Evolutionary conservation across 2,113 vertebrate species (phyloP).

Genomic region (Phylloscopus trochilus): DNA sequence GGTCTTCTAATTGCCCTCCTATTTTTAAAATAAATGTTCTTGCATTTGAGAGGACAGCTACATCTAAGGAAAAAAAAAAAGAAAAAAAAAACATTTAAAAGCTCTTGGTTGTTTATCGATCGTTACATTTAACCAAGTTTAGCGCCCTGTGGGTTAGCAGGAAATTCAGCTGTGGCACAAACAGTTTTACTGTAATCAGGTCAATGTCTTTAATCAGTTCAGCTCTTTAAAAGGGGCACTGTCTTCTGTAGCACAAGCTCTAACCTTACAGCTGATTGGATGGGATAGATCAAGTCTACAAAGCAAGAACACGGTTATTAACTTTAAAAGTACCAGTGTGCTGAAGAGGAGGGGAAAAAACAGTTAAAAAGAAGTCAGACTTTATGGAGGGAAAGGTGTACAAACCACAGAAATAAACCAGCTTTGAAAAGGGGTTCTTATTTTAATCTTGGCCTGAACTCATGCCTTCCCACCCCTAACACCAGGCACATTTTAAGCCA

Average conservation of each 20-base stretch:
- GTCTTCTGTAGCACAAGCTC: constrained; percentile 52
- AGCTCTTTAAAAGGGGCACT: constrained; percentile 59
- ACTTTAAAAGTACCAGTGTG: constrained; percentile 48
- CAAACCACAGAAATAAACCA: constrained; percentile 58
- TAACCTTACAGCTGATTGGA: constrained; percentile 53
- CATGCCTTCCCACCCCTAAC: constrained; percentile 45
- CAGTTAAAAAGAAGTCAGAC: not conserved
- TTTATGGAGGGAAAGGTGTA: constrained; percentile 52
- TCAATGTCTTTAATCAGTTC: constrained; percentile 62
- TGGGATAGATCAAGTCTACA: constrained; percentile 46
- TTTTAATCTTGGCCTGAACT: constrained; percentile 57
- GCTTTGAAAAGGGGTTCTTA: constrained; percentile 60
- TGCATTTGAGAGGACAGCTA: constrained; percentile 31
- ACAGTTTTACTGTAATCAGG: constrained; percentile 52
- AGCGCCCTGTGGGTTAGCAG: constrained; percentile 33
- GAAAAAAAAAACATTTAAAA: constrained; percentile 36
- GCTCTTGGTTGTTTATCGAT: not conserved
- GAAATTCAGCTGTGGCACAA: constrained; percentile 51
- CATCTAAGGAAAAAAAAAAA: not conserved
- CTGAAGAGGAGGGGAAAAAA: not conserved
- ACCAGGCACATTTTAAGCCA: constrained; percentile 58
- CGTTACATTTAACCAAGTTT: constrained; percentile 2
- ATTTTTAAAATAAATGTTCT: constrained; percentile 20
- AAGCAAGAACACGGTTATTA: constrained; percentile 24
- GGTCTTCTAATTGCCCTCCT: constrained; percentile 16